Evolutionary conservation across 2,797 vertebrate species (phyloP), one percentile per base, ranked within the genome.

Genomic region (Hydrocynus forskahlii): DNA sequence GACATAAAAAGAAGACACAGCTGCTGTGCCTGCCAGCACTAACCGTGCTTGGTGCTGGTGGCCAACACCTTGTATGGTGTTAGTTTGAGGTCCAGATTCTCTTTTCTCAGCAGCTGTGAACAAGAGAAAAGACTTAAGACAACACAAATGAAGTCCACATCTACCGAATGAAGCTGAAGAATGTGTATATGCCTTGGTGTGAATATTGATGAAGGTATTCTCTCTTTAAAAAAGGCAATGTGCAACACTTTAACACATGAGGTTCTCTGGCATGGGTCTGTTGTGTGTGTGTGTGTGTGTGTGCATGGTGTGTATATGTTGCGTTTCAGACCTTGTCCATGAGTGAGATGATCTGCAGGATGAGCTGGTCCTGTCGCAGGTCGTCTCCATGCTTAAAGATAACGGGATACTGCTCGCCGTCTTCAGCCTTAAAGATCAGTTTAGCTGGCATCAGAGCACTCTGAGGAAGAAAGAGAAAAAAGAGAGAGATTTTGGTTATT

Each of bases 351-450:
- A 99, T 99, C 90, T 99, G 98, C 76, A 99, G 95, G 90, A 99
- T 99, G 84, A 99, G 97, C 86, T 99, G 97, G 91, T 99, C 98
- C 87, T 99, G 98, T 57, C 97, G 94, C 80, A 99, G 93, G 90
- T 99, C 97, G 63, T 99, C 98, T 4, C 98, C 98, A 0, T 99
- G 97, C 84, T 99, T 99, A 92, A 99, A 99, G 91, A 99, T 99
- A 13, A 99, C 97, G 0, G 97, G 96, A 70, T 99, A 99, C 90
- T 96, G 96, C 69, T 96, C 95, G 69, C 97, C 97, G 0, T 97
- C 96, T 89, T 97, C 97, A 0, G 97, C 95, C 88, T 97, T 98
- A 91, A 99, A 99, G 91, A 98, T 97, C 79, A 99, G 90, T 86
- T 99, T 98, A 35, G 98, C 97, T 0, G 98, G 98, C 98, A 99